Base-by-base conservation (phyloP, 1,140 invertebrate species). In the Drosophila triauraria region DNA sequence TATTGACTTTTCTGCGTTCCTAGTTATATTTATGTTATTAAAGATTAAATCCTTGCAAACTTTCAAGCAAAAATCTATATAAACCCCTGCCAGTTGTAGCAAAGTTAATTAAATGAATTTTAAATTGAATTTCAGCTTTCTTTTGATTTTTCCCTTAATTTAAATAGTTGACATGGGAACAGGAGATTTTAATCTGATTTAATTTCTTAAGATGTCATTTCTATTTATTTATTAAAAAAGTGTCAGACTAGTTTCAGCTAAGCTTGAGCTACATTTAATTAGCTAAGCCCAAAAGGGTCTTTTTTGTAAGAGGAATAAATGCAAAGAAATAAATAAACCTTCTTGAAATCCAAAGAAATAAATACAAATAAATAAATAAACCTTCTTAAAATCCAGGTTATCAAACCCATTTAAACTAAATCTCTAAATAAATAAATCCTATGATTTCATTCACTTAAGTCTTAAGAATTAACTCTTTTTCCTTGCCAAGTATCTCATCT, bases 161-260 rank as follows among this genome's bases (percentile, higher is more conserved):
- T 10, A 12, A 23, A 15, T 56, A 20, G 51, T 20, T 15, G 32
- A 38, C 30, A 53, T 53, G n/a, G 35, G 10, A 38, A 38, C 8
- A 56, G 38, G 32, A 54, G 32, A 8, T 40, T 40, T 56, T 40
- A 40, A 40, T n/a, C 13, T 38, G 13, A 40, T 56, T 53, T 53
- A 9, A 54, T 20, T 23, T 53, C 3, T 12, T 15, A 5, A 35
- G 32, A 17, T 8, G 0, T 15, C 8, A 4, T 13, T 35, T 35
- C 3, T 1, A 20, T 20, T 20, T 20, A 5, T 0, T 20, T 53
- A 20, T 8, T 35, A 0, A 53, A 17, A 13, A 30, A 30, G 8
- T 32, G 30, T 32, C 30, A 9, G 8, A 9, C 30, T 30, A 30
- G 7, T 30, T 30, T 7, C 7, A 32, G 30, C 1, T 32, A 2